These are phyloP conservation scores for Brachyopa scutellaris DNA, from an alignment of 2,888 invertebrate genomes.

Conservation along the genomic window DNA sequence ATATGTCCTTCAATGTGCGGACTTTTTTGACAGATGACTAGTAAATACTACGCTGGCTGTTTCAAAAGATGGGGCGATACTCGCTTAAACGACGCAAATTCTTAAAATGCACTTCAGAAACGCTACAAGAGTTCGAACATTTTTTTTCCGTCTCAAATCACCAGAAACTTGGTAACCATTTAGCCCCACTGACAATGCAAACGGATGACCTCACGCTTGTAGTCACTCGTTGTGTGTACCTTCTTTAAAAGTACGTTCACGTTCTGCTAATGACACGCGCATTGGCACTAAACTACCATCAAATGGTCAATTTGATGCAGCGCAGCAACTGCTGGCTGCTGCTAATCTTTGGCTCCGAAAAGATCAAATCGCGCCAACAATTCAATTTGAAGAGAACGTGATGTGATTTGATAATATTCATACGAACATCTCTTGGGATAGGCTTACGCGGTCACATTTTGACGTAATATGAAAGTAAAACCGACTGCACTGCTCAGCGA, in stretches of 20 bases:
- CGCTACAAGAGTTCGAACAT: too few relatives aligned
- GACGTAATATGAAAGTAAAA: conserved; percentile 38
- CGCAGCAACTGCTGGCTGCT: neutral
- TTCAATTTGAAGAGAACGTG: conserved; percentile 28
- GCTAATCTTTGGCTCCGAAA: conserved; percentile 3
- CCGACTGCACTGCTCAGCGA: neutral
- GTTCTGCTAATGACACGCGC: conserved; percentile 10
- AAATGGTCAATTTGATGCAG: neutral
- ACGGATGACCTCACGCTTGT: too few relatives aligned
- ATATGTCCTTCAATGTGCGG: too few relatives aligned
- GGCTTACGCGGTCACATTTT: neutral
- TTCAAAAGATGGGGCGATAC: too few relatives aligned
- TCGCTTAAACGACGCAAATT: too few relatives aligned
- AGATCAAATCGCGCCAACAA: conserved; percentile 24
- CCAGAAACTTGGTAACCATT: too few relatives aligned
- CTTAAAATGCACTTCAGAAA: too few relatives aligned
- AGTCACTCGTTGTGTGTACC: too few relatives aligned
- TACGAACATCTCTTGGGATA: neutral
- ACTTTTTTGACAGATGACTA: too few relatives aligned
- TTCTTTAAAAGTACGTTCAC: neutral
- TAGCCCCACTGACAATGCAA: too few relatives aligned
- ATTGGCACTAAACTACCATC: conserved; percentile 10
- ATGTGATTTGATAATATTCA: conserved; percentile 17
- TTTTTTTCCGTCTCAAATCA: too few relatives aligned
- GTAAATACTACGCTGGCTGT: too few relatives aligned